These are phyloP conservation scores for Bombylius major DNA, from an alignment of 2,888 invertebrate species.

Conservation along the genomic window DNA sequence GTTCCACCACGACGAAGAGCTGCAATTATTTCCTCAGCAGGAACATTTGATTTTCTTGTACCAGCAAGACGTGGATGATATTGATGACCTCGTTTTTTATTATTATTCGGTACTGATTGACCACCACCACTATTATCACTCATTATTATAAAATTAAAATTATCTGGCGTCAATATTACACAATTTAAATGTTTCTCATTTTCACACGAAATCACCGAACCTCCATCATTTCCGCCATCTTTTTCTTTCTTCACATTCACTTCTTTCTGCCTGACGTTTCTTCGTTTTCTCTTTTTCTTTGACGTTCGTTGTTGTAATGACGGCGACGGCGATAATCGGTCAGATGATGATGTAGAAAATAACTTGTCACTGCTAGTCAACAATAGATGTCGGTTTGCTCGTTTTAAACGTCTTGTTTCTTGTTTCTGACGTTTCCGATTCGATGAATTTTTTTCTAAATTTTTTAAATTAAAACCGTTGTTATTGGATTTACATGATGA, in stretches of 20 bases:
- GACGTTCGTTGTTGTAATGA: neutral
- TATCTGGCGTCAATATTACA: neutral
- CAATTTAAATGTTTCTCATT: neutral
- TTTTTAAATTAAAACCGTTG: neutral
- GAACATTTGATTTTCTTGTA: slow-evolving; percentile 42
- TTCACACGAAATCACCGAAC: slow-evolving; percentile 6
- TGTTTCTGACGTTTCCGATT: slow-evolving; percentile 24
- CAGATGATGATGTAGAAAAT: no score
- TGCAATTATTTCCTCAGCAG: slow-evolving; percentile 36
- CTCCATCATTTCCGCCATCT: slow-evolving; percentile 8
- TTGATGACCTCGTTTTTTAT: slow-evolving; percentile 56
- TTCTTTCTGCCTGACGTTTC: slow-evolving; percentile 8
- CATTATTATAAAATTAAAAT: slow-evolving; percentile 14
- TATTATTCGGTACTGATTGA: slow-evolving; percentile 5
- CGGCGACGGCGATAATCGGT: neutral
- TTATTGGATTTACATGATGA: neutral
- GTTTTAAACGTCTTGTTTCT: slow-evolving; percentile 29
- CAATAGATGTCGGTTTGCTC: slow-evolving; percentile 34
- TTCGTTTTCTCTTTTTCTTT: neutral
- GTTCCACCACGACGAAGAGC: slow-evolving; percentile 31
- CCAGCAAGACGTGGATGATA: slow-evolving; percentile 60
- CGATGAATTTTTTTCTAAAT: neutral
- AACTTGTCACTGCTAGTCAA: slow-evolving; percentile 28
- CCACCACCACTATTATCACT: slow-evolving; percentile 21
- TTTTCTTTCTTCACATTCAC: slow-evolving; percentile 17